Evolutionary conservation across 2,888 invertebrate genomes (phyloP), one percentile per base, ranked within the genome.

Genomic region (Mimachlamys varia): DNA sequence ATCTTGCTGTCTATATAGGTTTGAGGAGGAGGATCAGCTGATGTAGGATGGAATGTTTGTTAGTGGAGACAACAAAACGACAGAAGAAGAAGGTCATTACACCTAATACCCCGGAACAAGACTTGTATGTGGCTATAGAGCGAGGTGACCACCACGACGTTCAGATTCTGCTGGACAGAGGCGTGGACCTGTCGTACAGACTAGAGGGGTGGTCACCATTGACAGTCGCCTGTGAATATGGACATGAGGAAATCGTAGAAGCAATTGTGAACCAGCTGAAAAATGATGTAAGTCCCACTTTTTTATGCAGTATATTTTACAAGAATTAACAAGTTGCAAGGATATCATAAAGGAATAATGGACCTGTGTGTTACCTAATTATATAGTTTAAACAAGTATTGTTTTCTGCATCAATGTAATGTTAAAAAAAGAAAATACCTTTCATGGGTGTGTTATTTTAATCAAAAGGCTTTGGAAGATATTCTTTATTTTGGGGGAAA

Each of bases 161-260:
- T n/a, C 90, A 88, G 88, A 38, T 90, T 19, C 88, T 92, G 76
- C 76, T 94, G 27, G 89, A 91, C 19, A 53, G 88, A 38, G 94
- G 93, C n/a, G 92, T 91, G 7, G 93, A 93, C 58, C 88, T 94
- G 2, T 90, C 91, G n/a, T 87, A 90, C 87, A 91, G 90, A 76
- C 89, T 90, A 62, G 91, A 93, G 37, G 93, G 93, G 17, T 94
- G 93, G 92, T 93, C 94, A 17, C 94, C 94, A 17, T 90, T 95
- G 7, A 93, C 93, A 13, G 91, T 94, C 22, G 93, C 94, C 5
- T 94, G 94, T 91, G 92, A 91, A 58, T 90, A 92, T 12, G 94
- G 94, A 37, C 91, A 91, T 58, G 89, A 87, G 19, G 93, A 94
- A 15, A 91, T 94, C n/a, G 92, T 89, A 53, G 90, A 89, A 5